These are phyloP conservation scores for Nomada goodeniana DNA, from an alignment of 2,888 invertebrate species.

Conservation along the genomic window DNA sequence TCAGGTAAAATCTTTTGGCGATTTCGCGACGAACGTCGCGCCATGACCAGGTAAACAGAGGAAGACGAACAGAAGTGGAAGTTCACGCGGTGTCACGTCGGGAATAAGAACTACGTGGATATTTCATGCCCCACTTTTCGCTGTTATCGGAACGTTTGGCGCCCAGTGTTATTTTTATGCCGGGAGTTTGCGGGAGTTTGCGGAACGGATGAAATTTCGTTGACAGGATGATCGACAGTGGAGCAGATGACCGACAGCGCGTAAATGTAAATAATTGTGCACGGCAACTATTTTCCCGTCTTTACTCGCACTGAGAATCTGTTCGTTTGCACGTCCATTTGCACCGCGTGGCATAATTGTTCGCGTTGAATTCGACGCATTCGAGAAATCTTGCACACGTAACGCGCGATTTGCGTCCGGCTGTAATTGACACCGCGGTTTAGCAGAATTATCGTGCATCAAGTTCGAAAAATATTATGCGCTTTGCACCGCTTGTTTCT, in stretches of 20 bases:
- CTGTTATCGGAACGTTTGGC: not conserved
- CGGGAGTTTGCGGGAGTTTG: not conserved
- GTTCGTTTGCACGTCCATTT: not conserved
- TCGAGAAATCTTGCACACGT: not conserved
- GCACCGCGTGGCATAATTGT: not conserved
- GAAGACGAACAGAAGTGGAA: slow-evolving; percentile 1
- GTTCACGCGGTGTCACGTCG: not conserved
- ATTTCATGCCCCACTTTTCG: not conserved
- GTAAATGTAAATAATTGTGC: not conserved
- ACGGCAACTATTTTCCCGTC: not conserved
- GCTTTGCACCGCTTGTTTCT: not conserved
- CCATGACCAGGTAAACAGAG: slow-evolving; percentile 1
- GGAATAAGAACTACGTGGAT: not conserved
- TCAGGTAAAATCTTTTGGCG: slow-evolving; percentile 22
- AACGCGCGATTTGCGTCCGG: slow-evolving; percentile 13
- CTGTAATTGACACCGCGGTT: slow-evolving; percentile 14
- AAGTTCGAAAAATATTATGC: not conserved
- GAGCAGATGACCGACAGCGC: not conserved
- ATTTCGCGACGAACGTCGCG: not conserved
- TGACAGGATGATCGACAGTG: not conserved
- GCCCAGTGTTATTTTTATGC: not conserved
- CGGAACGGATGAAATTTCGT: not conserved
- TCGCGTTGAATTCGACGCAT: not conserved
- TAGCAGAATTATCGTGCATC: slow-evolving; percentile 19
- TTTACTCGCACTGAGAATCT: not conserved